phyloP scores from a whole-genome alignment of 1,140 invertebrate species.

The Ladona fulva region DNA sequence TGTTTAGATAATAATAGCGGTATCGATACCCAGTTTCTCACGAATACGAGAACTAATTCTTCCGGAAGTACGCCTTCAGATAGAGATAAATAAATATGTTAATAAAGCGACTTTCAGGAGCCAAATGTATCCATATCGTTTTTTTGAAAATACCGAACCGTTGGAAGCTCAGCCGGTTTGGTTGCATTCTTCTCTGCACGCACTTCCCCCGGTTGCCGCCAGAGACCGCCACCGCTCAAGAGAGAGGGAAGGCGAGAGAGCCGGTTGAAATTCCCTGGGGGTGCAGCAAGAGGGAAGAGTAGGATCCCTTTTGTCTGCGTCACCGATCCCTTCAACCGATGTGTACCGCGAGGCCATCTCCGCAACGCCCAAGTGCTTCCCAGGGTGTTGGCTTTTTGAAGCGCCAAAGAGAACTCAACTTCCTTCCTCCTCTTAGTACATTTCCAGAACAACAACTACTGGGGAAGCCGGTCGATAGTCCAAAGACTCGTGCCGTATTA shows the following conservation, averaged over 20 bases:
- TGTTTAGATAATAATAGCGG: no score
- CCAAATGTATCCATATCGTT: neutral
- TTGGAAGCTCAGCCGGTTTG: neutral
- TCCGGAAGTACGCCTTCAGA: no score
- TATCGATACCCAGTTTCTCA: no score
- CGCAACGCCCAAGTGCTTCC: no score
- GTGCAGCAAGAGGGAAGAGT: neutral
- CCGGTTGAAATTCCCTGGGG: neutral
- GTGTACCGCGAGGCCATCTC: no score
- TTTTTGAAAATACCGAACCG: constrained; percentile 1
- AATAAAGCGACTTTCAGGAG: no score
- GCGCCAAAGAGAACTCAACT: neutral
- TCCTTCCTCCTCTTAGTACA: neutral
- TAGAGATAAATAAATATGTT: no score
- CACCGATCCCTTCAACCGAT: no score
- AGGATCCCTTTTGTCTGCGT: neutral
- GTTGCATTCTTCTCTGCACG: neutral
- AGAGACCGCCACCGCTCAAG: neutral
- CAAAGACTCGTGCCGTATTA: neutral
- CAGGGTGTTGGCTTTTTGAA: no score
- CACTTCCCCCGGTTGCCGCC: neutral
- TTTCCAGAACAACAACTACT: constrained; percentile 6
- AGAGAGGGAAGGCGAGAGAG: neutral
- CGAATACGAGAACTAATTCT: no score
- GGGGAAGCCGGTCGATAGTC: neutral